Conservation (phyloP, 2,888 invertebrate species). For the Melitaea athalia region DNA sequence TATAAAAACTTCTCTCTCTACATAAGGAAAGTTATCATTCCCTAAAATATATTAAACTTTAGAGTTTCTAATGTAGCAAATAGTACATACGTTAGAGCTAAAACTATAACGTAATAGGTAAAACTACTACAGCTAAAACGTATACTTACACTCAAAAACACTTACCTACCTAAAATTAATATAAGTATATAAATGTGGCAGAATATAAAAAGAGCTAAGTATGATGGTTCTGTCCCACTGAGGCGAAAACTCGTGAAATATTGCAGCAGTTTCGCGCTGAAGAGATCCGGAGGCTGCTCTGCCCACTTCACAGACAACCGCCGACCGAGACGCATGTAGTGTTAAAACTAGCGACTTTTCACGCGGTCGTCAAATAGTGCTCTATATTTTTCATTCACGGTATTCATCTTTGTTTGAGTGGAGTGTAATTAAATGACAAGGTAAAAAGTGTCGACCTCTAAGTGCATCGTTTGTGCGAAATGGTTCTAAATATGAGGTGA, state of each 20-base stretch:
- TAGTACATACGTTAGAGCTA: no score
- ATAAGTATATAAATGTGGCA: conserved; percentile 7
- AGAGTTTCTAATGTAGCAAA: no score
- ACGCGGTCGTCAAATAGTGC: conserved; percentile 26
- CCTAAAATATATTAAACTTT: no score
- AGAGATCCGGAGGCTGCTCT: conserved; percentile 60
- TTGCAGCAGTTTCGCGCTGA: conserved; percentile 64
- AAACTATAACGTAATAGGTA: no score
- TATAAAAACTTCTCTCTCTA: no score
- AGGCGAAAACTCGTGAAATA: conserved; percentile 45
- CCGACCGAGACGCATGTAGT: conserved; percentile 56
- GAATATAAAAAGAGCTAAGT: conserved; percentile 1
- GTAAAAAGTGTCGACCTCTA: conserved; percentile 45
- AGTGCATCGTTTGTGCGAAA: conserved; percentile 61
- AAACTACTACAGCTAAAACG: no score
- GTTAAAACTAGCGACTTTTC: conserved; percentile 29
- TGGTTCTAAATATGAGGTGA: conserved; percentile 74
- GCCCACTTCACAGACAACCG: conserved; percentile 59
- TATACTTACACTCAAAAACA: no score
- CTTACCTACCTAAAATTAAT: background rate
- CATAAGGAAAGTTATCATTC: no score
- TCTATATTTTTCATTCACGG: conserved; percentile 23
- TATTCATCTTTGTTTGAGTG: conserved; percentile 37
- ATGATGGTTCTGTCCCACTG: conserved; percentile 53
- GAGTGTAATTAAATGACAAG: conserved; percentile 48